Evolutionary conservation across 1,140 invertebrate genomes (phyloP), one percentile per base, ranked within the genome.

Genomic region (Catajapyx aquilonaris): DNA sequence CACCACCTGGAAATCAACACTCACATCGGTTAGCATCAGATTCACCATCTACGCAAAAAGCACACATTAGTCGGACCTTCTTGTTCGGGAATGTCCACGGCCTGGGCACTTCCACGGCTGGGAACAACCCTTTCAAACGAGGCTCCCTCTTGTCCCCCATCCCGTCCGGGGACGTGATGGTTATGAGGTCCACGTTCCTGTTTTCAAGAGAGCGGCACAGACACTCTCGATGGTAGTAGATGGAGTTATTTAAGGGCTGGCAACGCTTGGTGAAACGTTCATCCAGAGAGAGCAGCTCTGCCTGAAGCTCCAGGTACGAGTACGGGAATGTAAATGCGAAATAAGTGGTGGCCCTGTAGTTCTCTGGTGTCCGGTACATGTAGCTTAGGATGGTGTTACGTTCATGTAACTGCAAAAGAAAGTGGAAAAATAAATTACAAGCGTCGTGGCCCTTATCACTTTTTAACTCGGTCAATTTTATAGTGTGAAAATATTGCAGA

Each of bases 281-380:
- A 52, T 81, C 76, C 22, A 80, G 61, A 30, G 60, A 61, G 38
- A 61, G 56, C 11, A 81, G 52, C 47, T 71, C 66, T 40, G 71
- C 70, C 57, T 83, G 78, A 31, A 83, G 59, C 48, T 91, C 83
- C 0, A 65, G 62, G 50, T 86, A 90, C 0, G 81, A 77, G 59
- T 75, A 90, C 15, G 87, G 87, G 59, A 81, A 91, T 19, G 84
- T 87, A 55, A 91, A 93, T 1, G 85, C 84, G 63, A 91, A 83
- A 57, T 85, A 90, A 16, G 73, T 76, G 10, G 72, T 69, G 3
- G 74, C 71, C 46, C 72, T 71, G 17, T 57, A 49, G 52, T 79
- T 75, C 43, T 81, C 76, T 20, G 73, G 65, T 20, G 79, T 75
- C 11, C 68, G 61, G 51, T 77, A 80, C 44, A 69, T 73, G 55